Percentiles rank a stretch among this genome's conserved stretches.
Evolutionary conservation across 2,113 vertebrate species (phyloP).

Genomic region (Channa maculata): DNA sequence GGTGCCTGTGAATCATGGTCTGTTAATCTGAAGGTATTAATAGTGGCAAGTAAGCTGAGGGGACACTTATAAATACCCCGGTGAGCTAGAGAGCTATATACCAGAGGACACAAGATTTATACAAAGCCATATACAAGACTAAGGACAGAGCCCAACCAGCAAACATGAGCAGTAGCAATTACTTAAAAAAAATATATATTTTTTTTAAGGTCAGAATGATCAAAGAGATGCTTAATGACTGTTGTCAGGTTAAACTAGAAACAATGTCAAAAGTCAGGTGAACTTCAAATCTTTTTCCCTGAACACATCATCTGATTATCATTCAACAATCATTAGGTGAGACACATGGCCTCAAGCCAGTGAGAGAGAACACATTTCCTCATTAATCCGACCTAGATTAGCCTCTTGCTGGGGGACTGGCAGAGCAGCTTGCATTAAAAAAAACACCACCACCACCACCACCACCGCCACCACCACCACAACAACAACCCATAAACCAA

Average conservation of each 20-base stretch:
- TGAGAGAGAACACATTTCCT: slow-evolving; percentile 15
- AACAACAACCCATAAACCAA: slow-evolving; percentile 1
- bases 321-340: slow-evolving; percentile 25
- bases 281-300: slow-evolving; percentile 7
- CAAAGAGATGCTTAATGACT: neutral
- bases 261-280: slow-evolving; percentile 17
- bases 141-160: slow-evolving; percentile 6
- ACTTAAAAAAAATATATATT: no score
- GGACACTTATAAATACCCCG: slow-evolving; percentile 76
- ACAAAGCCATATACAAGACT: slow-evolving; percentile 35
- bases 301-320: slow-evolving; percentile 21
- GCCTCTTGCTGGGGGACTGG: slow-evolving; percentile 20
- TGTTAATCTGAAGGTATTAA: slow-evolving; percentile 80
- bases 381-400: slow-evolving; percentile 36
- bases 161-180: no score
- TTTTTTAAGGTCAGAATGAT: neutral
- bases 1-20: slow-evolving; percentile 64
- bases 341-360: slow-evolving; percentile 26
- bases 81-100: slow-evolving; percentile 71
- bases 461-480: no score
- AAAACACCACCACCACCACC: no score
- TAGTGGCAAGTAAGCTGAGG: slow-evolving; percentile 79
- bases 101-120: slow-evolving; percentile 54
- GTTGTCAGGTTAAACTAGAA: slow-evolving; percentile 3
- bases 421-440: slow-evolving; percentile 37